phyloP scores from a whole-genome alignment of 2,888 invertebrate genomes.

The Chrysolina americana region DNA sequence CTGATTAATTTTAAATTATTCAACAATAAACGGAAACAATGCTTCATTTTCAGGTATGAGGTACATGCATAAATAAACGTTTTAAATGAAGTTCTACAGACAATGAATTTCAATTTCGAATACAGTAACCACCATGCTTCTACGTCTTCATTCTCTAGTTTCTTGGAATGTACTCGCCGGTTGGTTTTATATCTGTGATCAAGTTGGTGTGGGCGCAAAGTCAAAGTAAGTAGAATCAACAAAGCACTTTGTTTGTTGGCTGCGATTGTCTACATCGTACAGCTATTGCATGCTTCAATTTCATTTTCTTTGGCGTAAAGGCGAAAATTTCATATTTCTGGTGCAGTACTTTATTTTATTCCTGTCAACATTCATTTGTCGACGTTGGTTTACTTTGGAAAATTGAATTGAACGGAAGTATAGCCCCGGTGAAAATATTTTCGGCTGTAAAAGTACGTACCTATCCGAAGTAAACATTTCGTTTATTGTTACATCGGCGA shows the following conservation, averaged over 20 bases:
- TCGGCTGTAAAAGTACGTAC: constrained; percentile 40
- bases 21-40: constrained; percentile 38
- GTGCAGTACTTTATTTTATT: constrained; percentile 36
- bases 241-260: constrained; percentile 4
- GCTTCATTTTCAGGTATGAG: constrained; percentile 35
- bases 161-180: not conserved
- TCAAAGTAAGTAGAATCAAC: constrained; percentile 11
- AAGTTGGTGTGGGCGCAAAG: constrained; percentile 6
- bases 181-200: constrained; percentile 7
- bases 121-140: too few relatives aligned
- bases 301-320: constrained; percentile 3
- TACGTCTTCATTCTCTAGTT: constrained; percentile 6
- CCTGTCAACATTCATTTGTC: constrained; percentile 39
- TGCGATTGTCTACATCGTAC: constrained; percentile 8
- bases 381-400: constrained; percentile 58
- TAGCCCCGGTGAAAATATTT: constrained; percentile 39
- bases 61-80: constrained; percentile 1
- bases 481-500: constrained; percentile 30
- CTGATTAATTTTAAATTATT: constrained; percentile 14
- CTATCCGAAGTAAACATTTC: constrained; percentile 36
- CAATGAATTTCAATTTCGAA: constrained; percentile 30
- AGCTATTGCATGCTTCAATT: constrained; percentile 9
- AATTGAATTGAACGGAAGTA: constrained; percentile 55
- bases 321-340: constrained; percentile 24
- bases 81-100: constrained; percentile 8